Conservation (phyloP, 2,888 invertebrate genomes). For the Ichneumoninae sp. region DNA sequence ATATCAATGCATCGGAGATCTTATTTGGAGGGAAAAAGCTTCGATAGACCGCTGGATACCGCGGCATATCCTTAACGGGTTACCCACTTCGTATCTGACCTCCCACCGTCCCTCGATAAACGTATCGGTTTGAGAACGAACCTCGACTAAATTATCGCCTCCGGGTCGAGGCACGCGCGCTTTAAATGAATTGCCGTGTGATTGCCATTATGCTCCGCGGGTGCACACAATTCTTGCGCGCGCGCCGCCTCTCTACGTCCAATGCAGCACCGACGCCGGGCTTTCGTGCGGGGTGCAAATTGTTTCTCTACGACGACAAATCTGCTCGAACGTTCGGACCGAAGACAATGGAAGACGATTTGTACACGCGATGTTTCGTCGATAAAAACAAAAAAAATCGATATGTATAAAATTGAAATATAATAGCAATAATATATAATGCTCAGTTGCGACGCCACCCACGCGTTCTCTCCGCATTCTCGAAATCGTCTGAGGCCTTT, state of each 20-base stretch:
- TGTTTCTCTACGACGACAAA: constrained; percentile 41
- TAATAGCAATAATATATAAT: background rate
- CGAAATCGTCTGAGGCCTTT: background rate
- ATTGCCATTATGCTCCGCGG: constrained; percentile 26
- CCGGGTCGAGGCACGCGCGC: constrained; percentile 1
- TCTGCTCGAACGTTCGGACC: constrained; percentile 18
- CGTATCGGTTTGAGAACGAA: constrained; percentile 19
- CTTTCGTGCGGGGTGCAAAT: constrained; percentile 22
- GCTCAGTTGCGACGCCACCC: constrained; percentile 20
- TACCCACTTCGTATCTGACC: constrained; percentile 28
- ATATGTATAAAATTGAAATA: background rate
- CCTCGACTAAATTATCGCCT: constrained; percentile 33
- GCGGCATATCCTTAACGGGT: background rate
- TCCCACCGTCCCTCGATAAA: constrained; percentile 17
- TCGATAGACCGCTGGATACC: background rate
- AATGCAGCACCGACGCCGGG: background rate
- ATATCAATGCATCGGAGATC: background rate
- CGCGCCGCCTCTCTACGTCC: background rate
- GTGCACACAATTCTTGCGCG: background rate
- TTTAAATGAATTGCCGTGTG: constrained; percentile 39
- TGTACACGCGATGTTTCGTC: background rate
- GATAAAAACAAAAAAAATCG: background rate
- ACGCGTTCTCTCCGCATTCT: constrained; percentile 24
- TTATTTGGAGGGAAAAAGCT: background rate
- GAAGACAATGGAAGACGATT: constrained; percentile 8